Evolutionary conservation across 2,888 invertebrate genomes (phyloP).

Genomic region (Drosophila austrosaltans): DNA sequence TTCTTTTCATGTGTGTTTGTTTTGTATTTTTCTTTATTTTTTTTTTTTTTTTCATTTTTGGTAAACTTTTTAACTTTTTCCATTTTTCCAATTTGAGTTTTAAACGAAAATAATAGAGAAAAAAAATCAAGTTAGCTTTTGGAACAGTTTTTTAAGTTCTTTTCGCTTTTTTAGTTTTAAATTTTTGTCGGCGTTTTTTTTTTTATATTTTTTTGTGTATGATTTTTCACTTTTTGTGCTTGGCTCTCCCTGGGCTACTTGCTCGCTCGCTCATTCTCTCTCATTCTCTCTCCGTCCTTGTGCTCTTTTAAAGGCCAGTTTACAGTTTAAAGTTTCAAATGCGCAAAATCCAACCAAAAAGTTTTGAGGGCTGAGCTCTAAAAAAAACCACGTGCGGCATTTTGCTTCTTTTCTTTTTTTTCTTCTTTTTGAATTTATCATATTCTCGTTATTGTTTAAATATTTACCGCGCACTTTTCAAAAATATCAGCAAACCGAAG

Average conservation of each 20-base stretch:
- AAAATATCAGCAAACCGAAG: not conserved
- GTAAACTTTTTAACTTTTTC: conserved; percentile 58
- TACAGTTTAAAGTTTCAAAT: conserved; percentile 74
- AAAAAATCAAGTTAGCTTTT: conserved; percentile 21
- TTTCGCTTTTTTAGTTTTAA: conserved; percentile 33
- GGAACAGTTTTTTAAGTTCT: conserved; percentile 21
- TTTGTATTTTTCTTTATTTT: conserved; percentile 25
- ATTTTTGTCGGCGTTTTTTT: conserved; percentile 24
- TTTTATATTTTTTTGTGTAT: conserved; percentile 31
- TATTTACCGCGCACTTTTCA: conserved; percentile 42
- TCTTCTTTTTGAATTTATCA: conserved; percentile 1
- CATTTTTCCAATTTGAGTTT: not conserved
- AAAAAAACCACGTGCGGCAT: conserved; percentile 47
- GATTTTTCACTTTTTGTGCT: conserved; percentile 48
- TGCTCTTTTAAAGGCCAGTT: conserved; percentile 42
- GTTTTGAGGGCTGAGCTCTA: conserved; percentile 25
- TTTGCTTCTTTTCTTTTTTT: conserved; percentile 14
- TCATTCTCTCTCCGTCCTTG: not conserved
- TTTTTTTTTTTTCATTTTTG: conserved; percentile 54
- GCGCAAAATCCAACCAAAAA: conserved; percentile 68
- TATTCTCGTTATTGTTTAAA: not conserved
- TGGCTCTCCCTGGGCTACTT: conserved; percentile 41
- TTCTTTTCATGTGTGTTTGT: conserved; percentile 20
- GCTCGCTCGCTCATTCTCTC: conserved; percentile 16
- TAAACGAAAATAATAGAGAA: not conserved